Evolutionary conservation across 2,113 vertebrate genomes (phyloP).

Genomic region (Gorilla gorilla): DNA sequence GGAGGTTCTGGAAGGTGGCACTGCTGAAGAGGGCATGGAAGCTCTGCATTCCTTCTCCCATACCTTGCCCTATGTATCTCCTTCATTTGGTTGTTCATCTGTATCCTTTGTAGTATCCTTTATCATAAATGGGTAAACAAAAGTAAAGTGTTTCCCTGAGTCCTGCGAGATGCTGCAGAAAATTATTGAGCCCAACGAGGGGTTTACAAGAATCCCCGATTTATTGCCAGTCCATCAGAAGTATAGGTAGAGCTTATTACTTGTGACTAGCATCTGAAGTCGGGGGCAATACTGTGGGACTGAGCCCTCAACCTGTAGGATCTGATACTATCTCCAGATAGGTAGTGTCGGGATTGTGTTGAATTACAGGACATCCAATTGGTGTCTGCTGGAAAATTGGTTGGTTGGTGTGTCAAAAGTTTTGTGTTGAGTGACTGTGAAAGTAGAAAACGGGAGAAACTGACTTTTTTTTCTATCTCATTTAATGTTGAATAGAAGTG

Average conservation of each 20-base stretch:
- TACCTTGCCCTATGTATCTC: neutral
- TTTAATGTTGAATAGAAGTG: neutral
- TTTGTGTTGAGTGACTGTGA: neutral
- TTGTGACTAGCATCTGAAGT: neutral
- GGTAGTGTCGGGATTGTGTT: neutral
- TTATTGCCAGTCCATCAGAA: neutral
- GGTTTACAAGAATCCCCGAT: neutral
- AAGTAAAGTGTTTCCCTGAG: neutral
- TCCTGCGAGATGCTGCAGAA: neutral
- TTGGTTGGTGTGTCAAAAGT: neutral
- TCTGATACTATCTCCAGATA: neutral
- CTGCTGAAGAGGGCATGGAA: neutral
- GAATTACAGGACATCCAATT: neutral
- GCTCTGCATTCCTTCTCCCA: neutral
- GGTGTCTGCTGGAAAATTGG: neutral
- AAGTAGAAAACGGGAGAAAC: neutral
- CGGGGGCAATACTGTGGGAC: neutral
- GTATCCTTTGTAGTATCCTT: neutral
- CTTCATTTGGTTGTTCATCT: neutral
- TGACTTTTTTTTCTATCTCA: neutral
- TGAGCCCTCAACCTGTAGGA: neutral
- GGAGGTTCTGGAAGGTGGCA: neutral
- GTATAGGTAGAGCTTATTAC: neutral
- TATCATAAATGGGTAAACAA: neutral
- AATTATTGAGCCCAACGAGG: neutral